Evolutionary conservation across 2,797 vertebrate genomes (phyloP), one percentile per base, ranked within the genome.

Genomic region (Linurgus olivaceus): DNA sequence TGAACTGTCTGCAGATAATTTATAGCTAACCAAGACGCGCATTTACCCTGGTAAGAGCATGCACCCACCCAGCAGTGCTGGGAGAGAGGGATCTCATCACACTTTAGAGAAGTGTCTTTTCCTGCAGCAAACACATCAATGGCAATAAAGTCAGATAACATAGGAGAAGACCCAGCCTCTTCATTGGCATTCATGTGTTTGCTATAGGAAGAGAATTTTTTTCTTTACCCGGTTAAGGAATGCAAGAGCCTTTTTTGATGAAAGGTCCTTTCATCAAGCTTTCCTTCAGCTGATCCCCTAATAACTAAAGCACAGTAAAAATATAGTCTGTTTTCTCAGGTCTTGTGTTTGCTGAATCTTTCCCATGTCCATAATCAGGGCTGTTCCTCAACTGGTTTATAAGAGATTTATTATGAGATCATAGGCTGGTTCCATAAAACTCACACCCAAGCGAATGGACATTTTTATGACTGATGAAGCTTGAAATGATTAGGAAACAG

Each of bases 1-100:
- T 92, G 84, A 81, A 78, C 71, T 52, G 40, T 70, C 76, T 89
- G 59, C 55, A 63, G 58, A 72, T 92, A 85, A 93, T 93, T 92
- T 92, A 45, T 35, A 62, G 59, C 61, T 93, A 79, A 80, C 65
- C 42, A 67, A 70, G 78, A 73, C 31, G 52, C 67, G 93, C 17
- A 33, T 94, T 94, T 93, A 58, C 42, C 45, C 68, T 35, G 17
- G 31, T 74, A 83, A 72, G 52, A 73, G 47, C 48, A 45, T 26
- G 50, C 42, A 70, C 74, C 67, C 52, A 71, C 65, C n/a, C 38
- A 24, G 73, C 62, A 58, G 35, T 13, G 35, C 63, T 62, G 35
- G 8, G 15, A 91, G 48, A 58, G 54, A 50, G 72, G 58, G 61
- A 77, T 67, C 70, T 88, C 52, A 47, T 52, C 24, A 9, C 0